Percentiles rank a stretch among this genome's conserved stretches.
phyloP scores from a whole-genome alignment of 1,140 invertebrate genomes.

The Stenopsyche tienmushanensis region DNA sequence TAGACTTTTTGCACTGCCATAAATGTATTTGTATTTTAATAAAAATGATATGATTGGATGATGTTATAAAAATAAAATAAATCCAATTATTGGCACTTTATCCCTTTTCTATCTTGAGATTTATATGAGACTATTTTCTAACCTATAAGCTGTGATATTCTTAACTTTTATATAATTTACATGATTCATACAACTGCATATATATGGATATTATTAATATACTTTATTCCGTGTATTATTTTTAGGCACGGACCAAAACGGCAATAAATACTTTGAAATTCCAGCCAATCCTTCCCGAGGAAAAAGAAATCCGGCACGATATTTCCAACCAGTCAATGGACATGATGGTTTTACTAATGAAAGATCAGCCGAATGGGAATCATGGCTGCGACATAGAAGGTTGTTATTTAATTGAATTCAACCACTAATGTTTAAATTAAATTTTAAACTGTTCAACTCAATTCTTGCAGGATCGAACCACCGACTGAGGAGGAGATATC shows the following conservation, averaged over 20 bases:
- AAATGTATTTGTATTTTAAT: no score
- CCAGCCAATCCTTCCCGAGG: conserved; percentile 59
- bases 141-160: no score
- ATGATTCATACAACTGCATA: not conserved
- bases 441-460: not conserved
- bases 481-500: conserved; percentile 72
- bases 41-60: no score
- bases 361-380: conserved; percentile 79
- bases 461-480: conserved; percentile 56
- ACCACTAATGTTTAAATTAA: not conserved
- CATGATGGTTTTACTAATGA: conserved; percentile 66
- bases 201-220: not conserved
- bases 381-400: conserved; percentile 75
- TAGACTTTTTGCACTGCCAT: no score
- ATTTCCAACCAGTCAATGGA: conserved; percentile 67
- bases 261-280: conserved; percentile 81
- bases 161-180: not conserved
- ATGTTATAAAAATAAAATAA: no score
- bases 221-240: not conserved
- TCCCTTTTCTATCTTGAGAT: no score
- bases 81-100: no score
- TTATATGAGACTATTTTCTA: not conserved
- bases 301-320: conserved; percentile 63
- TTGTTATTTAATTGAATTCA: not conserved
- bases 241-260: conserved; percentile 71